Base-by-base conservation (phyloP, 2,113 vertebrate genomes). In the Psettodes erumei region DNA sequence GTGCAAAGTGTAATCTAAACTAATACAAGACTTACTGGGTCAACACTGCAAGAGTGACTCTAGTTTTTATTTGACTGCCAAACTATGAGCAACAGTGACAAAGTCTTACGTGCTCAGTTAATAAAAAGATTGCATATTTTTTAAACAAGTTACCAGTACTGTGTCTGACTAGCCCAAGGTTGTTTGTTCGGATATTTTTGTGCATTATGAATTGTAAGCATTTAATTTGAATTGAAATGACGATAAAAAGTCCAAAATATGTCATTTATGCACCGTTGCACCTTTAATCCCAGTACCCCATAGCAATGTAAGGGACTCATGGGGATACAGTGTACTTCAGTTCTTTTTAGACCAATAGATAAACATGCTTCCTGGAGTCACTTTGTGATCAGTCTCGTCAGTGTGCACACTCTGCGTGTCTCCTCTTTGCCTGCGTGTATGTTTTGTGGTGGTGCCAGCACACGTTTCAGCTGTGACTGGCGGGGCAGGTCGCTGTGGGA, bases 381-480 rank as follows among this genome's bases (percentile, higher is more conserved):
- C 8, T 56, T 30, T 58, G 18, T 61, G 47, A 54, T 62, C 25
- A 48, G 42, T 33, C 76, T 27, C 32, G 23, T 51, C 54, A 45
- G 33, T 12, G 19, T 60, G 40, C 40, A n/a, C 11, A 23, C 63
- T 32, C 40, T 59, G 71, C 48, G 54, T 1, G 33, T 30, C 43
- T 48, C 59, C 45, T 43, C 33, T 65, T 32, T 55, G 28, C 58
- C 28, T 59, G 32, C 50, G 16, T 70, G 45, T 54, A 30, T 47
- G 59, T 56, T 42, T 38, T 48, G 48, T 25, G 30, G 18, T 42
- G 53, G 35, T 60, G 32, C 3, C 28, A 82, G 56, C 54, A 45
- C 71, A 68, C 67, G 47, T 79, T 85, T 85, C 71, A 90, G 75
- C 82, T 85, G 63, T 74, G 71, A 89, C 56, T 77, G 71, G 54